Evolutionary conservation across 2,888 invertebrate genomes (phyloP).

Genomic region (Allophyes oxyacanthae): DNA sequence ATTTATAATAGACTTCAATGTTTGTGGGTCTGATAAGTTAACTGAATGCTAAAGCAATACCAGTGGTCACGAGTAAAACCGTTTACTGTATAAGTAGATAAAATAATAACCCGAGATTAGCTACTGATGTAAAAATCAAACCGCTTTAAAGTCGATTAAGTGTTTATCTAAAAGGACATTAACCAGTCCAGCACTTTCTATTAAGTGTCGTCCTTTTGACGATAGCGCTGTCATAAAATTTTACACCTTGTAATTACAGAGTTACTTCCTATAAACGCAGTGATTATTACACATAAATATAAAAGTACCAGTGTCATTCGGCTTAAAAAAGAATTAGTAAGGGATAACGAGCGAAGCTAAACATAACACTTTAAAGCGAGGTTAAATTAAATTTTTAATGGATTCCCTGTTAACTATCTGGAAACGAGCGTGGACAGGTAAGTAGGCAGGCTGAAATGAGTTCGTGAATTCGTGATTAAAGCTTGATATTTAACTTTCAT

Average conservation of each 20-base stretch:
- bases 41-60: too few species aligned
- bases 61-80: too few species aligned
- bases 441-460: conserved; percentile 7
- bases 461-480: conserved; percentile 8
- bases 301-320: conserved; percentile 10
- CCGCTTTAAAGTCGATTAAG: too few species aligned
- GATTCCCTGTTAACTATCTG: conserved; percentile 57
- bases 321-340: conserved; percentile 28
- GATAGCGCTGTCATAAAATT: conserved; percentile 28
- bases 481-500: conserved; percentile 1
- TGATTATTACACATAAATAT: conserved; percentile 23
- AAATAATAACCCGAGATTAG: too few species aligned
- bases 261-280: conserved; percentile 18
- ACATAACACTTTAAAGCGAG: conserved; percentile 49
- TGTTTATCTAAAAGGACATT: conserved; percentile 26
- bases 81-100: too few species aligned
- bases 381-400: conserved; percentile 74
- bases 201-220: conserved; percentile 16
- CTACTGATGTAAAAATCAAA: too few species aligned
- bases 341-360: conserved; percentile 44
- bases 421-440: conserved; percentile 39
- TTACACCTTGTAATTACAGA: conserved; percentile 28
- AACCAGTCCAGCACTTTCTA: conserved; percentile 18
- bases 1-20: too few species aligned
- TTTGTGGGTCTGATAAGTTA: too few species aligned